A percentile compares a stretch with the other conserved stretches of the same genome.
Evolutionary conservation across 1,140 invertebrate species (phyloP).

Genomic region (Delia radicum): DNA sequence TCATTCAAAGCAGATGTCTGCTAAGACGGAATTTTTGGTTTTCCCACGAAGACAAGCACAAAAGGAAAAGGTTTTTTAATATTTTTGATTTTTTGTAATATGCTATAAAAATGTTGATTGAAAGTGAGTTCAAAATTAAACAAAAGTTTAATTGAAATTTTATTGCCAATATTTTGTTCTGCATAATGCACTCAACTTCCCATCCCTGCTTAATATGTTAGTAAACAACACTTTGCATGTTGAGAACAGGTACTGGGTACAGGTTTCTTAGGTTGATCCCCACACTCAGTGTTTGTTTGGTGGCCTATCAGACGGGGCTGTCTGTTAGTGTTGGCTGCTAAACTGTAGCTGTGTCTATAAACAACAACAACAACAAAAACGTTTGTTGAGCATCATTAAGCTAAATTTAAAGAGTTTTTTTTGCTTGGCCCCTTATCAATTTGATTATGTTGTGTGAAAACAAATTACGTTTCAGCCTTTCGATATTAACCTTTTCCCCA

Average conservation of each 20-base stretch:
- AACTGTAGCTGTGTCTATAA: background rate
- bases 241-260: background rate
- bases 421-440: slow-evolving; percentile 50
- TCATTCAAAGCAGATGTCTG: too few relatives aligned
- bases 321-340: background rate
- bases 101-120: too few relatives aligned
- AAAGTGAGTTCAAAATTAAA: too few relatives aligned
- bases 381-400: slow-evolving; percentile 55
- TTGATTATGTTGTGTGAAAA: slow-evolving; percentile 57
- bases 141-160: too few relatives aligned
- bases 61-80: too few relatives aligned
- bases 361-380: slow-evolving; percentile 21
- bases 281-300: background rate
- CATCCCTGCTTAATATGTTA: background rate
- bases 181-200: too few relatives aligned
- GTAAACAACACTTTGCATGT: too few relatives aligned
- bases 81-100: too few relatives aligned
- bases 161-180: too few relatives aligned
- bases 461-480: slow-evolving; percentile 53
- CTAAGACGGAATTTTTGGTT: too few relatives aligned
- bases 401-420: slow-evolving; percentile 55
- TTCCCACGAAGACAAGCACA: too few relatives aligned
- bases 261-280: background rate
- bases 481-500: slow-evolving; percentile 29
- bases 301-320: background rate